Evolutionary conservation across 53 echinoderm and acorn worm genomes (phyloP), one percentile per base, ranked within the genome.

Genomic region (Echinarachnius parma): DNA sequence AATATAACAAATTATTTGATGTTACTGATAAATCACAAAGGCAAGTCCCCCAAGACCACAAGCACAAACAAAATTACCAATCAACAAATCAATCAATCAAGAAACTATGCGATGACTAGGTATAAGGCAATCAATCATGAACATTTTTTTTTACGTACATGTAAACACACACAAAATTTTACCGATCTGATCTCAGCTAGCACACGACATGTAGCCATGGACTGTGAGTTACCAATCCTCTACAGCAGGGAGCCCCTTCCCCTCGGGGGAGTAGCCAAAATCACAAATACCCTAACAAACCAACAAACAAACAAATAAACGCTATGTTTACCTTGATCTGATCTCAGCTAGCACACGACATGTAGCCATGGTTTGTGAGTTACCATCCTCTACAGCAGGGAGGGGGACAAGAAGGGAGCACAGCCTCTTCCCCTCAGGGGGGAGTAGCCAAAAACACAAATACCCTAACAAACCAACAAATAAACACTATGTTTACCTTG

Each of bases 301-400:
- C n/a, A n/a, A n/a, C n/a, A n/a, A n/a, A n/a, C n/a, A n/a, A n/a
- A n/a, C n/a, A n/a, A n/a, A n/a, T n/a, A n/a, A n/a, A n/a, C n/a
- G n/a, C n/a, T 19, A 48, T 46, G 30, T 66, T 80, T 47, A 90
- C 91, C 91, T 91, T 5, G 86, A 63, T 48, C 86, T 86, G 28
- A 91, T 91, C 44, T 91, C 91, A 9, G 91, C 91, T 49, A 91
- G 80, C 14, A 91, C 86, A 30, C 91, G 55, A 58, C 91, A 91
- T 0, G 86, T 70, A 4, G 91, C 86, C 91, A 91, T 91, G 33
- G 91, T 83, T 22, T 75, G 79, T 53, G 82, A 78, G 53, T 78
- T 86, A 1, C 91, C 90, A 49, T 86, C 91, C 1, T 80, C 91
- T 0, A 75, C 56, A 15, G 80, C 84, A 20, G 91, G 91, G 23